These are phyloP conservation scores for Hemistola chrysoprasaria DNA, from an alignment of 2,888 invertebrate genomes.

Conservation along the genomic window DNA sequence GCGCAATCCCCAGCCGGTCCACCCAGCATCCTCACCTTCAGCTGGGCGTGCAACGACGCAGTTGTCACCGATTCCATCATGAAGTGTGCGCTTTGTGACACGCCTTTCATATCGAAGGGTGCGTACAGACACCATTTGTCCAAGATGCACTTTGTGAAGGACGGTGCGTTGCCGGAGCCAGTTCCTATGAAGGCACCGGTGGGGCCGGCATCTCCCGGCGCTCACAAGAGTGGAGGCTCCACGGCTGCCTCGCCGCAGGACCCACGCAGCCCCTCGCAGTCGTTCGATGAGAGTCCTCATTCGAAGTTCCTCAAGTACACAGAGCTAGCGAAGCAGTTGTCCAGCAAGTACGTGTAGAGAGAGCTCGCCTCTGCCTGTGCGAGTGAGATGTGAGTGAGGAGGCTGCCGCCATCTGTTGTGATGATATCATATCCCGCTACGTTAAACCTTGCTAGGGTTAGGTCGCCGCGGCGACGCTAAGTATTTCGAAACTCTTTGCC, in stretches of 20 bases:
- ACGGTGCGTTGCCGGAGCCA: slow-evolving; percentile 92
- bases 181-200: slow-evolving; percentile 83
- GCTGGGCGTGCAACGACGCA: slow-evolving; percentile 97
- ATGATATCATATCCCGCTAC: slow-evolving; percentile 91
- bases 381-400: too few species aligned
- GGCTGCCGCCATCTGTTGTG: slow-evolving; percentile 76
- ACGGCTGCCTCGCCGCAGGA: slow-evolving; percentile 77
- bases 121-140: slow-evolving; percentile 98
- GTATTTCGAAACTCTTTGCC: slow-evolving; percentile 82
- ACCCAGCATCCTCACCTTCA: slow-evolving; percentile 93
- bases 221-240: slow-evolving; percentile 67
- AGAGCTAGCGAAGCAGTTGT: slow-evolving; percentile 98
- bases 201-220: slow-evolving; percentile 68
- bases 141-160: slow-evolving; percentile 97
- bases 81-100: slow-evolving; percentile 97
- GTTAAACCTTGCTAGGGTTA: slow-evolving; percentile 76
- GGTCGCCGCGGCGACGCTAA: slow-evolving; percentile 77
- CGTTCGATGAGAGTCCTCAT: slow-evolving; percentile 95
- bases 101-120: slow-evolving; percentile 97
- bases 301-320: slow-evolving; percentile 99
- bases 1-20: slow-evolving; percentile 85
- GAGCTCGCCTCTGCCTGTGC: slow-evolving; percentile 20
- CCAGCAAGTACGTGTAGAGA: slow-evolving; percentile 96
- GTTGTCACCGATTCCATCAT: slow-evolving; percentile 94
- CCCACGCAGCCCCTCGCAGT: slow-evolving; percentile 82